phyloP scores from a whole-genome alignment of 2,113 vertebrate species.

The Larimichthys polyactis region DNA sequence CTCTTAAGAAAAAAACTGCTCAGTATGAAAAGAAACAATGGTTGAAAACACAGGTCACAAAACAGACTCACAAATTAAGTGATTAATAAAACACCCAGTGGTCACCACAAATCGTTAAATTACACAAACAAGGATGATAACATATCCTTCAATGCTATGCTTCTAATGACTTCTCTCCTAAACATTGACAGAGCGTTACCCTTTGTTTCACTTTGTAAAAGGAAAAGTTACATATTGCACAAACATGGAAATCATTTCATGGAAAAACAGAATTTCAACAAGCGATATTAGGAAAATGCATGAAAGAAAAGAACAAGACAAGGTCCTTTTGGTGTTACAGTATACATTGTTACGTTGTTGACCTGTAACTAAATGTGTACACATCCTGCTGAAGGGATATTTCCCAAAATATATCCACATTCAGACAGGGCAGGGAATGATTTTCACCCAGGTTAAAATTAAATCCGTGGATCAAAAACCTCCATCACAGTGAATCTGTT shows the following conservation, averaged over 20 bases:
- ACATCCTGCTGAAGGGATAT: slow-evolving; percentile 34
- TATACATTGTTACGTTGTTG: slow-evolving; percentile 26
- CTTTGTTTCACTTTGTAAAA: slow-evolving; percentile 49
- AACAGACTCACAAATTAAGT: slow-evolving; percentile 55
- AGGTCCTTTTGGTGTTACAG: slow-evolving; percentile 52
- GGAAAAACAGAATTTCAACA: slow-evolving; percentile 37
- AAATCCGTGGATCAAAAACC: neutral
- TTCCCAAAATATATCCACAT: neutral
- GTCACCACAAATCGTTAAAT: slow-evolving; percentile 72
- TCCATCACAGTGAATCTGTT: slow-evolving; percentile 32
- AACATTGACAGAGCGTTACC: slow-evolving; percentile 42
- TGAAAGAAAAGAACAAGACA: slow-evolving; percentile 19
- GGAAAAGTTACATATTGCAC: slow-evolving; percentile 73
- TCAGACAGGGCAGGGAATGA: slow-evolving; percentile 1
- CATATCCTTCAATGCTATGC: slow-evolving; percentile 38
- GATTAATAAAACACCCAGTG: slow-evolving; percentile 73
- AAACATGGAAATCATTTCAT: slow-evolving; percentile 55
- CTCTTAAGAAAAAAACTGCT: slow-evolving; percentile 39
- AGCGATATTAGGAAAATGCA: slow-evolving; percentile 40
- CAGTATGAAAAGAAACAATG: slow-evolving; percentile 43
- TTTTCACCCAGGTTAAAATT: slow-evolving; percentile 11
- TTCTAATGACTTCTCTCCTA: slow-evolving; percentile 28
- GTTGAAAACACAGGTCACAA: slow-evolving; percentile 24
- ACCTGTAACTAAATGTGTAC: slow-evolving; percentile 14
- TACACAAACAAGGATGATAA: slow-evolving; percentile 41